Percentiles rank a stretch among this genome's conserved stretches.
Conservation (phyloP, 1,140 invertebrate species). For the Planococcus citri region DNA sequence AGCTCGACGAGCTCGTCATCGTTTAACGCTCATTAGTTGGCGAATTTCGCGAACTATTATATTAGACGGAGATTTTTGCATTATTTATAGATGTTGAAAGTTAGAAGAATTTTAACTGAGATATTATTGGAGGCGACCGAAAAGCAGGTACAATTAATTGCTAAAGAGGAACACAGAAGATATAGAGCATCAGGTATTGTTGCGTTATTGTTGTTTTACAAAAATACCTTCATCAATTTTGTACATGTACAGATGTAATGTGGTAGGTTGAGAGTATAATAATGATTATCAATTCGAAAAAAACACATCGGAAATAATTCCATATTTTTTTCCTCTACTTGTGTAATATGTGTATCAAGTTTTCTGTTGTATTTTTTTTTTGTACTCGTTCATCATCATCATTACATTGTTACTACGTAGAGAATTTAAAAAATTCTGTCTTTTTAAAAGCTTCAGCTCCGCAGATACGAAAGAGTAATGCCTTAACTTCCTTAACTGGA, state of each 20-base stretch:
- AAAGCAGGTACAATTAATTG: slow-evolving; percentile 10
- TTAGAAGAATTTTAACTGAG: slow-evolving; percentile 75
- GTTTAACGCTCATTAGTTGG: slow-evolving; percentile 22
- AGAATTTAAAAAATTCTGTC: slow-evolving; percentile 3
- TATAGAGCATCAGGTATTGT: background rate
- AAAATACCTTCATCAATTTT: too few relatives aligned
- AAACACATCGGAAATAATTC: too few relatives aligned
- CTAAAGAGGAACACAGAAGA: slow-evolving; percentile 12
- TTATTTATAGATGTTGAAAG: slow-evolving; percentile 66
- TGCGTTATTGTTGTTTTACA: background rate
- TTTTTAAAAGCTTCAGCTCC: slow-evolving; percentile 2
- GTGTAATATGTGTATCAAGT: background rate
- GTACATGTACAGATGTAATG: too few relatives aligned
- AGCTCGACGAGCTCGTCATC: slow-evolving; percentile 10
- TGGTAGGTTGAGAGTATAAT: too few relatives aligned
- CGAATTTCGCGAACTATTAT: slow-evolving; percentile 22
- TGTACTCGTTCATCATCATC: background rate
- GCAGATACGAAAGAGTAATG: slow-evolving; percentile 1
- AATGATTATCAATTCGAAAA: too few relatives aligned
- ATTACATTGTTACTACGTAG: background rate
- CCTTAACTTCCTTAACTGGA: slow-evolving; percentile 6
- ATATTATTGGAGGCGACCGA: slow-evolving; percentile 80
- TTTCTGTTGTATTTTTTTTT: background rate
- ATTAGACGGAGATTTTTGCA: slow-evolving; percentile 21
- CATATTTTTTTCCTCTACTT: too few relatives aligned